Evolutionary conservation across 2,797 vertebrate species (phyloP).

Genomic region (Gymnoscopelus braueri): DNA sequence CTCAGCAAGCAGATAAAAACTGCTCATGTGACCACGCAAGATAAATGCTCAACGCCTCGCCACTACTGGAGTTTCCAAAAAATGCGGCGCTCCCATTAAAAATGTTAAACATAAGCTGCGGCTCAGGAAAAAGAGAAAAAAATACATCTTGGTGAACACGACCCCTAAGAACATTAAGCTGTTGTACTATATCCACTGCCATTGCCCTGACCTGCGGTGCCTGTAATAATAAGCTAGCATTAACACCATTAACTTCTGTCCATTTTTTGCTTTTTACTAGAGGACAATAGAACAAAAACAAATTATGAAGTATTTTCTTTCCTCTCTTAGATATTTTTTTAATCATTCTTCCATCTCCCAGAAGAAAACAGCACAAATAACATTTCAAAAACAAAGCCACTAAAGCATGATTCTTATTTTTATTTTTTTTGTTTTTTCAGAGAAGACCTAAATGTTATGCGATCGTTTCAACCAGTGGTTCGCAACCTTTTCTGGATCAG

Average conservation of each 20-base stretch:
- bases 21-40: too few relatives aligned
- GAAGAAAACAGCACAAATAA: slow-evolving; percentile 64
- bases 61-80: too few relatives aligned
- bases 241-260: slow-evolving; percentile 25
- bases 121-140: background rate
- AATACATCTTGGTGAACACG: slow-evolving; percentile 17
- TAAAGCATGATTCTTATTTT: slow-evolving; percentile 47
- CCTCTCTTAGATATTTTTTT: slow-evolving; percentile 40
- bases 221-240: slow-evolving; percentile 65
- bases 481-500: too few relatives aligned
- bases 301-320: slow-evolving; percentile 35
- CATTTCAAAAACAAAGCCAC: slow-evolving; percentile 40
- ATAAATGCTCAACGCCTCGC: too few relatives aligned
- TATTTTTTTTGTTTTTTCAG: slow-evolving; percentile 9
- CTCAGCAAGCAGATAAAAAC: too few relatives aligned
- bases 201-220: slow-evolving; percentile 75
- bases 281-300: slow-evolving; percentile 56
- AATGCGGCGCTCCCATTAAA: too few relatives aligned
- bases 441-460: slow-evolving; percentile 17
- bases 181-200: slow-evolving; percentile 73
- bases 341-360: slow-evolving; percentile 60
- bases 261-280: slow-evolving; percentile 27
- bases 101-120: too few relatives aligned
- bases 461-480: too few relatives aligned
- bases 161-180: slow-evolving; percentile 16